Base-by-base conservation (phyloP, 2,888 invertebrate genomes). In the Vanessa cardui region DNA sequence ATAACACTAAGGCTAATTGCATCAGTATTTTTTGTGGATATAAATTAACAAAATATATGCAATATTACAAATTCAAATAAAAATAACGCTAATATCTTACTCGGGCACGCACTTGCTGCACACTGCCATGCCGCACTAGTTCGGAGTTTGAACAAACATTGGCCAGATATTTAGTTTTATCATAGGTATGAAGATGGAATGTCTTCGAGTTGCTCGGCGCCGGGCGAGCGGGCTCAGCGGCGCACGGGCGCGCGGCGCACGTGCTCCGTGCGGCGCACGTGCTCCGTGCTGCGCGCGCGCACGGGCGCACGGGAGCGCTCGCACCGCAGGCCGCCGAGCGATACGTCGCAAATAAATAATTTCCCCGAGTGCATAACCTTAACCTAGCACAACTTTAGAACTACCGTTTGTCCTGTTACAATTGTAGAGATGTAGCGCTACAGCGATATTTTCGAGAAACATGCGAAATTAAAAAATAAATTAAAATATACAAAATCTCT, bases 401-500 rank as follows among this genome's bases (percentile, higher is more conserved):
- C 89, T 88, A 89, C 87, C 81, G 84, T 82, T 84, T 81, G 83
- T 87, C 86, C 86, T 85, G 86, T 83, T 80, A 80, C 77, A 81
- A 83, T 85, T 83, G 87, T 88, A 88, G 84, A 88, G 87, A 87
- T 85, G 88, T 86, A 88, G 90, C 89, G 89, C 88, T 88, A 89
- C 89, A 83, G 82, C 85, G 84, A 87, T 85, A 77, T 78, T 80
- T 79, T 78, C 83, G 87, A 89, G 84, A 87, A 78, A 90, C 87
- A 85, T 90, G 91, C 89, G 87, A 91, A 92, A 90, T 90, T 89
- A 90, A 90, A 88, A 90, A 92, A 92, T 92, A 92, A 92, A 92
- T 92, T 92, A 92, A 90, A 92, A 91, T 92, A 92, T 92, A 92
- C 92, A 92, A 92, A 76, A 92, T 91, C 91, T 92, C 92, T 92